Base-by-base conservation (phyloP, 2,888 invertebrate species). In the Platycnemis pennipes region DNA sequence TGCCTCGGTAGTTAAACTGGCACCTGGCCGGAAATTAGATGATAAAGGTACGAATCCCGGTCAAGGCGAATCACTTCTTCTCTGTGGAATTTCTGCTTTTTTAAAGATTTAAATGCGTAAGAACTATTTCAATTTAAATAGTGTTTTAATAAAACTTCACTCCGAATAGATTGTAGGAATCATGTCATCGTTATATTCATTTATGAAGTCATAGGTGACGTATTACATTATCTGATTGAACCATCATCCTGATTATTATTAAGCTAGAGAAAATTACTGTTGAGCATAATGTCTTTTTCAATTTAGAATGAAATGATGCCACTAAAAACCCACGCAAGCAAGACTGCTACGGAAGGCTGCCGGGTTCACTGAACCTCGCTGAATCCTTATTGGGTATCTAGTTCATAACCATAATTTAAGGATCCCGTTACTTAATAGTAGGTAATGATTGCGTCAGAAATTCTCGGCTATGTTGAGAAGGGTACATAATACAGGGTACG, bases 291-390 rank as follows among this genome's bases (percentile, higher is more conserved):
- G 37, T 11, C 11, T 77, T n/a, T 77, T 77, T 8, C 77, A 1
- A 8, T 0, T 8, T 31, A 26, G 26, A 44, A 63, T 26, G 26
- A 63, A 91, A 56, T 91, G 63, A 69, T 91, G 63, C 91, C 44
- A 69, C 91, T 44, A 91, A 91, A 69, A 69, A 44, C 91, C 91
- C 63, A 91, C 45, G 91, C 91, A 56, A 69, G 63, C 63, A n/a
- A 91, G 63, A 63, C 56, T 91, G 44, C 56, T 42, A 56, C 53
- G 19, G 42, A 86, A 86, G 86, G n/a, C 31, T n/a, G 49, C 31
- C 53, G 89, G 42, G 89, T 91, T 91, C 69, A 44, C 91, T 91
- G 91, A 91, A 91, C 91, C n/a, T 44, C 26, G 0, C 63, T 13
- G 44, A 63, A 63, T 26, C 91, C 63, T 63, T 91, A 91, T 53